A percentile compares a stretch with the other conserved stretches of the same genome.
Conservation (phyloP, 1,140 invertebrate species). For the Caerostris extrusa region DNA sequence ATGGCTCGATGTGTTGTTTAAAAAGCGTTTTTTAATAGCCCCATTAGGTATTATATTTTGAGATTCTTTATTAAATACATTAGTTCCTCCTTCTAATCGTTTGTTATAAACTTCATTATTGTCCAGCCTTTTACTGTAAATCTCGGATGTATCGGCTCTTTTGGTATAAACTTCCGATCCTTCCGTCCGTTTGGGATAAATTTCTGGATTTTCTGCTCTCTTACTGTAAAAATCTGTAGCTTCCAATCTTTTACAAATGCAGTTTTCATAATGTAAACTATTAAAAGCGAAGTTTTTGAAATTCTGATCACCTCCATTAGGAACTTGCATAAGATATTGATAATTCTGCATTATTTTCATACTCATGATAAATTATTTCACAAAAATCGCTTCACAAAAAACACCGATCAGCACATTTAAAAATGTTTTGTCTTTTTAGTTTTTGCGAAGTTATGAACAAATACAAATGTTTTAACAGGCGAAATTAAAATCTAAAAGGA, state of each 20-base stretch:
- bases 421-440: background rate
- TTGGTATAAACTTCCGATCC: constrained; percentile 54
- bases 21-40: constrained; percentile 55
- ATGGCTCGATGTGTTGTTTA: background rate
- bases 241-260: constrained; percentile 72
- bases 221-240: constrained; percentile 66
- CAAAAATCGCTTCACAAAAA: background rate
- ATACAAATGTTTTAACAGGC: too few species aligned
- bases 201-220: constrained; percentile 55
- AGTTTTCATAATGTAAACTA: constrained; percentile 75
- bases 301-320: constrained; percentile 72
- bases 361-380: constrained; percentile 48
- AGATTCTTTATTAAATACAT: constrained; percentile 47
- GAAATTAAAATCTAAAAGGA: background rate
- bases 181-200: constrained; percentile 33
- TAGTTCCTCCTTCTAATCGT: constrained; percentile 40
- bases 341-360: constrained; percentile 77
- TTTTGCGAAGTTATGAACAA: background rate
- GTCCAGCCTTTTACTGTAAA: constrained; percentile 50
- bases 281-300: constrained; percentile 75
- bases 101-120: constrained; percentile 50
- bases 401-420: background rate
- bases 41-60: constrained; percentile 22
- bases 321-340: constrained; percentile 75
- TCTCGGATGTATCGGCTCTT: constrained; percentile 45